A percentile compares a stretch with the other conserved stretches of the same genome.
phyloP scores from a whole-genome alignment of 2,797 vertebrate species.

The Thamnophis elegans region DNA sequence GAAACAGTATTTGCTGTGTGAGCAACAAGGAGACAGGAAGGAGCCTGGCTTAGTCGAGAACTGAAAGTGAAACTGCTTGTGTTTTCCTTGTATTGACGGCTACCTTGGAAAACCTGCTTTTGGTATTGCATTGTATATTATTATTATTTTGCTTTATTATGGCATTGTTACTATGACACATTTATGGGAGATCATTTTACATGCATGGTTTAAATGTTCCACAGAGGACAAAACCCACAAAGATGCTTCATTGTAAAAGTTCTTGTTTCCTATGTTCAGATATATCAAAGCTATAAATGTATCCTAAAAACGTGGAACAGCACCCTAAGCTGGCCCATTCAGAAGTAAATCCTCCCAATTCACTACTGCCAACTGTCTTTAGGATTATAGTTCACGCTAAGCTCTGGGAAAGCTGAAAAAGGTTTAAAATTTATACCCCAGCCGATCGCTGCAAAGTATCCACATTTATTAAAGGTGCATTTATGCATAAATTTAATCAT shows the following conservation, averaged over 20 bases:
- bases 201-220: background rate
- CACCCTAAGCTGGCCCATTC: background rate
- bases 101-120: too few species aligned
- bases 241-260: background rate
- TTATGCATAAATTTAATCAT: background rate
- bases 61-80: too few species aligned
- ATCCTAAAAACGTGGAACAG: background rate
- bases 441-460: background rate
- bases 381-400: background rate
- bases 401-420: background rate
- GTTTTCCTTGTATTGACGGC: too few species aligned
- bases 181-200: background rate
- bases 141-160: too few species aligned
- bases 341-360: background rate
- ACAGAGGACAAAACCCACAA: background rate
- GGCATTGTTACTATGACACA: background rate
- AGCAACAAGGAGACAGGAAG: too few species aligned
- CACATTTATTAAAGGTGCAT: background rate
- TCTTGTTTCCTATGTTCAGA: background rate
- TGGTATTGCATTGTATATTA: too few species aligned
- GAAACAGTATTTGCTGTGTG: too few species aligned
- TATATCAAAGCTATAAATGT: background rate
- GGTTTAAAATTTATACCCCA: background rate
- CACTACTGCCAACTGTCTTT: background rate
- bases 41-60: too few species aligned